Percentiles rank a stretch among this genome's conserved stretches.
Evolutionary conservation across 2,113 vertebrate species (phyloP).

Genomic region (Speoplatyrhinus poulsoni): DNA sequence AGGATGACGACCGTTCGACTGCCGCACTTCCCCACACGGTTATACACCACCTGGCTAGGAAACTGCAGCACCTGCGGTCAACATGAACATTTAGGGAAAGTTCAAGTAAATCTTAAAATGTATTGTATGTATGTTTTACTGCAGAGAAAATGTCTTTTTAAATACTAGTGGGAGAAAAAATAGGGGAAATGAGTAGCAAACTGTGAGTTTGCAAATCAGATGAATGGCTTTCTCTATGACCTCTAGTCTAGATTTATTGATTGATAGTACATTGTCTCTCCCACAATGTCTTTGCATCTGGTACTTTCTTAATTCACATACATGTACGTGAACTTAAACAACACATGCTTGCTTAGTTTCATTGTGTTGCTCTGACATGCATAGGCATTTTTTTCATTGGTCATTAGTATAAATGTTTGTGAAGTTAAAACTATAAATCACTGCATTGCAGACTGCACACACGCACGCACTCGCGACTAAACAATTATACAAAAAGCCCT

Average conservation of each 20-base stretch:
- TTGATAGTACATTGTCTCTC: constrained; percentile 1
- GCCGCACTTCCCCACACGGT: constrained; percentile 97
- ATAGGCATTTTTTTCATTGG: no score
- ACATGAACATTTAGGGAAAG: constrained; percentile 1
- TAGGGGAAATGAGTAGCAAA: no score
- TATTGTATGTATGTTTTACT: neutral
- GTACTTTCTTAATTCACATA: neutral
- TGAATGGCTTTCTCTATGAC: neutral
- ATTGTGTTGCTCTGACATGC: no score
- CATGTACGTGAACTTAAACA: constrained; percentile 2
- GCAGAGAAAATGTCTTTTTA: no score
- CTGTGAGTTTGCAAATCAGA: neutral
- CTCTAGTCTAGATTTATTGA: constrained; percentile 15
- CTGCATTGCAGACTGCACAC: no score
- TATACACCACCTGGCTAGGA: constrained; percentile 98
- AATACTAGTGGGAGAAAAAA: no score
- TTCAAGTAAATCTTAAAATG: no score
- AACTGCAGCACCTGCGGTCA: constrained; percentile 87
- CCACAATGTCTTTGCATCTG: constrained; percentile 5
- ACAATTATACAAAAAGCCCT: neutral
- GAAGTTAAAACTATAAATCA: no score
- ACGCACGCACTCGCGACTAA: no score
- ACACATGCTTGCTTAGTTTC: no score
- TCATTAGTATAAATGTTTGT: no score
- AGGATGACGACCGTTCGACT: constrained; percentile 96